Conservation (phyloP, 2,888 invertebrate genomes). For the Penaeus monodon region DNA sequence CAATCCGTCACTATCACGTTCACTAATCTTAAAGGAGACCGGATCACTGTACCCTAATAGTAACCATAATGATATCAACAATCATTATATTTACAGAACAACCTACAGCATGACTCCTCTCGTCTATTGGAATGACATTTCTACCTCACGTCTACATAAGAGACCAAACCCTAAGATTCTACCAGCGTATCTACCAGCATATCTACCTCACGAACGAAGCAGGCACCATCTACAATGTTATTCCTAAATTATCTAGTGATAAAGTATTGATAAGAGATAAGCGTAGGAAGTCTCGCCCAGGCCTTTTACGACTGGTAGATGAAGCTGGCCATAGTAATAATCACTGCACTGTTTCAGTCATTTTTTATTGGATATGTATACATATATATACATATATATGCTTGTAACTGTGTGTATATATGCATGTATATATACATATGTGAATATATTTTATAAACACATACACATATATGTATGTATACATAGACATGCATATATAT, state of each 20-base stretch:
- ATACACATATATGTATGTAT: too few species aligned
- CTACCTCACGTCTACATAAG: too few species aligned
- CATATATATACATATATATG: too few species aligned
- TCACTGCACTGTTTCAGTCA: too few species aligned
- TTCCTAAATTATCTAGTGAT: conserved; percentile 26
- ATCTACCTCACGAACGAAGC: conserved; percentile 28
- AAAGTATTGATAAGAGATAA: background rate
- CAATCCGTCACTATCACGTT: background rate
- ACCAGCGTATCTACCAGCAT: conserved; percentile 24
- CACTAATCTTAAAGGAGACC: background rate
- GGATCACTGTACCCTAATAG: background rate
- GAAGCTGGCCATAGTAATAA: too few species aligned
- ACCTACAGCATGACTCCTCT: too few species aligned
- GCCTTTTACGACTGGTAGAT: background rate
- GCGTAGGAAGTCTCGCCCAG: conserved; percentile 15
- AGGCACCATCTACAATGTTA: conserved; percentile 47
- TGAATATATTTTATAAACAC: too few species aligned
- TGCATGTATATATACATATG: too few species aligned
- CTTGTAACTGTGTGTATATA: too few species aligned
- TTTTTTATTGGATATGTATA: too few species aligned
- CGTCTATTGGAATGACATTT: too few species aligned
- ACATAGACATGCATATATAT: too few species aligned
- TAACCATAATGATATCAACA: conserved; percentile 2
- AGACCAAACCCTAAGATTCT: conserved; percentile 7
- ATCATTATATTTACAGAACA: background rate